Evolutionary conservation across 2,797 vertebrate genomes (phyloP).

Genomic region (Pseudochromis fuscus): DNA sequence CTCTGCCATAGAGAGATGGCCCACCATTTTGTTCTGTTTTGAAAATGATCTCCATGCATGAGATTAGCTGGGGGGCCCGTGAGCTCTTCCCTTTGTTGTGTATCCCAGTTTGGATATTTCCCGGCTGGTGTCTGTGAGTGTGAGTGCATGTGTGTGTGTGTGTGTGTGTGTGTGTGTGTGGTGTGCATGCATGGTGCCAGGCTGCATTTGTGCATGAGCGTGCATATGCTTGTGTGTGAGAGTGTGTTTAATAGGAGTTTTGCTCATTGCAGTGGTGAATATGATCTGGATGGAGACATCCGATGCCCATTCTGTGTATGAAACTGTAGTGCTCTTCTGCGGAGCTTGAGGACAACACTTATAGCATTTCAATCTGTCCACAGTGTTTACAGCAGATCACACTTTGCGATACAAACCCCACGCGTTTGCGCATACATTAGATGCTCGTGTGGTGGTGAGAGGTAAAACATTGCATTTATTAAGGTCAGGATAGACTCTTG

Average conservation of each 20-base stretch:
- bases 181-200: constrained; percentile 16
- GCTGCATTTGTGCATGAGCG: constrained; percentile 26
- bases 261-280: constrained; percentile 47
- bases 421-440: not conserved
- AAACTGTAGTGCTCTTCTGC: constrained; percentile 40
- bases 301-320: constrained; percentile 44
- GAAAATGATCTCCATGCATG: constrained; percentile 82
- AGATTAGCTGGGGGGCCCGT: constrained; percentile 73
- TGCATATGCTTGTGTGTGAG: constrained; percentile 18
- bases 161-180: constrained; percentile 15
- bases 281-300: constrained; percentile 50
- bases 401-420: constrained; percentile 3
- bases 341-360: constrained; percentile 47
- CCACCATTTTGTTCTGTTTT: constrained; percentile 81
- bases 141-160: not conserved
- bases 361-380: constrained; percentile 50
- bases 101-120: constrained; percentile 69
- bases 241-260: constrained; percentile 41
- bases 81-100: constrained; percentile 71
- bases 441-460: constrained; percentile 1
- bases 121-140: constrained; percentile 42
- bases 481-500: constrained; percentile 24
- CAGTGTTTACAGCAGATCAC: constrained; percentile 32
- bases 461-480: constrained; percentile 24
- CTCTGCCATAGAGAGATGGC: constrained; percentile 75